A percentile compares a stretch with the other conserved stretches of the same genome.
Evolutionary conservation across 2,797 vertebrate species (phyloP).

Genomic region (Hemitrygon akajei): DNA sequence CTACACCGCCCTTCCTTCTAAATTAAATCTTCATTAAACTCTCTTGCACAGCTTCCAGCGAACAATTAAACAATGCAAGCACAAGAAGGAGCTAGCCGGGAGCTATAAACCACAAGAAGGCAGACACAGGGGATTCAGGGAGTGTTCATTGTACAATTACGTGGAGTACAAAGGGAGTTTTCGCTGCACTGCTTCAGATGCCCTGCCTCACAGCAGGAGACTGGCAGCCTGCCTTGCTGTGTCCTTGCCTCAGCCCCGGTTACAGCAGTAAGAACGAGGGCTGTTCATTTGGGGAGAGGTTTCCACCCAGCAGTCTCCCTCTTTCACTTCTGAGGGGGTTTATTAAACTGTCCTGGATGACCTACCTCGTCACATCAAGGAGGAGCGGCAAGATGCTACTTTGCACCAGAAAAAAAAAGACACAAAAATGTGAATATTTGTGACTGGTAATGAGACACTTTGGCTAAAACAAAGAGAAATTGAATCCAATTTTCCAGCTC

Average conservation of each 20-base stretch:
- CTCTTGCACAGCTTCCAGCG: neutral
- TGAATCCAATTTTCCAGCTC: too few species aligned
- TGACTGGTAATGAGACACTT: too few species aligned
- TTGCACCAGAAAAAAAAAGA: neutral
- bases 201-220: neutral
- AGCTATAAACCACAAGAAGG: neutral
- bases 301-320: neutral
- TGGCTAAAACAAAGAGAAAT: too few species aligned
- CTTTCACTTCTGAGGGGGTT: neutral
- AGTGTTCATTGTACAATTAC: neutral
- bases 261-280: neutral
- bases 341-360: neutral
- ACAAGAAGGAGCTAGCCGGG: too few species aligned
- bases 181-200: too few species aligned
- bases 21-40: neutral
- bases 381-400: too few species aligned
- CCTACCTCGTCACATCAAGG: neutral
- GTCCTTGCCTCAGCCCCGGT: neutral
- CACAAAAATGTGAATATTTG: too few species aligned
- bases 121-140: slow-evolving; percentile 6
- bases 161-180: neutral
- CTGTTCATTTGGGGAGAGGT: neutral
- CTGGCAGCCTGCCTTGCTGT: neutral
- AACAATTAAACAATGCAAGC: neutral
- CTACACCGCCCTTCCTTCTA: neutral